A percentile compares a stretch with the other conserved stretches of the same genome.
These are phyloP conservation scores for Setophaga coronata DNA, from an alignment of 2,113 vertebrate genomes.

Conservation along the genomic window DNA sequence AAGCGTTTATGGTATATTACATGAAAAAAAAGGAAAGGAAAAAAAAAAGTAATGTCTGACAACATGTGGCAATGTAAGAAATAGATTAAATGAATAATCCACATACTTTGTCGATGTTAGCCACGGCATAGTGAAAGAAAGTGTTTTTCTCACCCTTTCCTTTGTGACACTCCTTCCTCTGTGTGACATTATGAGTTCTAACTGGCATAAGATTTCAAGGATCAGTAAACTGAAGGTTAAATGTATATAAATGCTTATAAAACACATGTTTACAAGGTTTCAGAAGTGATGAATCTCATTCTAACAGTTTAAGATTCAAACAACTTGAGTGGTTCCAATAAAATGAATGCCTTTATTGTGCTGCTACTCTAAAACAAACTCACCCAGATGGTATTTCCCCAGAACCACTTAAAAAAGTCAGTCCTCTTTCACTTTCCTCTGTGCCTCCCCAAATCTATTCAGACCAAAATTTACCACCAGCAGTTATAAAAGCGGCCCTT, in stretches of 20 bases:
- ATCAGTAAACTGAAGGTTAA: background rate
- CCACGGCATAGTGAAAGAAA: background rate
- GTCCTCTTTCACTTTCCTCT: no score
- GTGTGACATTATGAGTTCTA: background rate
- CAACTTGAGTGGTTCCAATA: background rate
- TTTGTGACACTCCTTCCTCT: background rate
- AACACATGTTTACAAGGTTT: background rate
- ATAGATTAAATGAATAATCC: background rate
- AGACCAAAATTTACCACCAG: background rate
- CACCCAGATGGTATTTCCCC: background rate
- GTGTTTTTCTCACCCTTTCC: background rate
- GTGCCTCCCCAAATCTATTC: fast-evolving
- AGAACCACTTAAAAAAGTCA: background rate
- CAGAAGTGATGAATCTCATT: background rate
- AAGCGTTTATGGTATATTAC: background rate
- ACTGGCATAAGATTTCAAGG: background rate
- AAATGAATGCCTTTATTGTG: background rate
- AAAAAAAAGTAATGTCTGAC: background rate
- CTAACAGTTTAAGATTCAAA: background rate
- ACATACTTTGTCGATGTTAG: background rate
- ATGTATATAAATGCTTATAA: background rate
- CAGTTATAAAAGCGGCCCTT: background rate
- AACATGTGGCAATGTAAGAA: background rate
- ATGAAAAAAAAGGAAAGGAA: background rate
- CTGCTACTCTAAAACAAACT: background rate